These are phyloP conservation scores for Thyatira batis DNA, from an alignment of 2,888 invertebrate genomes.

Conservation along the genomic window DNA sequence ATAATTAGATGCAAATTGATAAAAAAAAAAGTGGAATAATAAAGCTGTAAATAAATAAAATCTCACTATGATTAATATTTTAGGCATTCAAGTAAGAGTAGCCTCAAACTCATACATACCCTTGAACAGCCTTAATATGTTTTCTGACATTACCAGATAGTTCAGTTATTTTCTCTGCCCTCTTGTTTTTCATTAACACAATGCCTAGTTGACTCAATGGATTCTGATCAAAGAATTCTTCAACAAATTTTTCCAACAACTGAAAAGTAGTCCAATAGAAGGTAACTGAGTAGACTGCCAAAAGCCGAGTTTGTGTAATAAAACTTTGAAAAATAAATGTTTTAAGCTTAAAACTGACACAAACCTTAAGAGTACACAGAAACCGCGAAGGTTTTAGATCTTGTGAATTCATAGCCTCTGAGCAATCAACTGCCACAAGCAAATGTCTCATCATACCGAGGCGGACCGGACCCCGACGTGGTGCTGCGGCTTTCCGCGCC, in stretches of 20 bases:
- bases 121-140: conserved; percentile 87
- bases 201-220: conserved; percentile 98
- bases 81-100: background rate
- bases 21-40: no score
- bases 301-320: no score
- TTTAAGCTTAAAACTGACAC: no score
- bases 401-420: conserved; percentile 96
- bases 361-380: conserved; percentile 92
- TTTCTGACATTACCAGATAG: conserved; percentile 93
- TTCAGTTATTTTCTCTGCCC: conserved; percentile 96
- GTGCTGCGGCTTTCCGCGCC: conserved; percentile 88
- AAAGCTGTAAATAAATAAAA: no score
- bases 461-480: conserved; percentile 89
- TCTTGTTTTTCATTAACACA: conserved; percentile 94
- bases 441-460: conserved; percentile 99
- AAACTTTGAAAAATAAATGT: no score
- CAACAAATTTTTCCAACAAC: conserved; percentile 95
- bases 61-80: no score
- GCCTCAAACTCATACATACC: conserved; percentile 51
- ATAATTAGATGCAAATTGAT: no score
- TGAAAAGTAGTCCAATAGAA: conserved; percentile 58
- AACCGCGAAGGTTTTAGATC: conserved; percentile 97
- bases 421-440: conserved; percentile 95
- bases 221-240: conserved; percentile 99
- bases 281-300: no score